phyloP scores from a whole-genome alignment of 2,113 vertebrate genomes.

The Puffinus mauretanicus region DNA sequence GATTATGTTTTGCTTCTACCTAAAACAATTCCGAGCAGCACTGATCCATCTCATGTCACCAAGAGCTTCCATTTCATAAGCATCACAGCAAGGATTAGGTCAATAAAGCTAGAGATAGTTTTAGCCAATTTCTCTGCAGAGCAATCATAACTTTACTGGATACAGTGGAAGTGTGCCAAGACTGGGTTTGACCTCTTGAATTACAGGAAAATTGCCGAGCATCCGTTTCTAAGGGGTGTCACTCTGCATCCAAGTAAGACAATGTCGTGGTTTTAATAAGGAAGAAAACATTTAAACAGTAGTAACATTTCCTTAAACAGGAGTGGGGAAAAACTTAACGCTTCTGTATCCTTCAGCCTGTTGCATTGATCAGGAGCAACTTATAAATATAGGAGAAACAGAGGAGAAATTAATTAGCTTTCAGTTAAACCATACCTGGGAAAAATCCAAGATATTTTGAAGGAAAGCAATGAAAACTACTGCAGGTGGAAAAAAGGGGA shows the following conservation, averaged over 20 bases:
- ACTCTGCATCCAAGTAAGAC: not conserved
- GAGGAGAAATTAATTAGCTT: not conserved
- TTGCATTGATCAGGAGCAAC: slow-evolving; percentile 75
- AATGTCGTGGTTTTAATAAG: not conserved
- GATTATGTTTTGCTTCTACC: not conserved
- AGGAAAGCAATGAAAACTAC: not conserved
- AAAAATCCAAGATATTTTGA: not conserved
- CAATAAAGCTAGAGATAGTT: not conserved
- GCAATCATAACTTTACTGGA: not conserved
- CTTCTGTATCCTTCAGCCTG: slow-evolving; percentile 76
- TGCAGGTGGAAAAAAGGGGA: not conserved
- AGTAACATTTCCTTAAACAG: not conserved
- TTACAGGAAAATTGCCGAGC: not conserved
- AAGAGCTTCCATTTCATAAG: not conserved
- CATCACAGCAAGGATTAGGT: not conserved
- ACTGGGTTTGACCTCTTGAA: not conserved
- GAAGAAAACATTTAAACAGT: not conserved
- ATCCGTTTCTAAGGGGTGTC: not conserved
- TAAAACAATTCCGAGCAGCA: not conserved
- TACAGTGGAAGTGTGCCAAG: not conserved
- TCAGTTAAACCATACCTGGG: not conserved
- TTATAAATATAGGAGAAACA: slow-evolving; percentile 34
- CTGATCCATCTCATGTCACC: not conserved
- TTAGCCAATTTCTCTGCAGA: not conserved
- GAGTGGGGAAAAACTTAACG: slow-evolving; percentile 54